Evolutionary conservation across 2,113 vertebrate genomes (phyloP), one percentile per base, ranked within the genome.

Genomic region (Paramisgurnus dabryanus): DNA sequence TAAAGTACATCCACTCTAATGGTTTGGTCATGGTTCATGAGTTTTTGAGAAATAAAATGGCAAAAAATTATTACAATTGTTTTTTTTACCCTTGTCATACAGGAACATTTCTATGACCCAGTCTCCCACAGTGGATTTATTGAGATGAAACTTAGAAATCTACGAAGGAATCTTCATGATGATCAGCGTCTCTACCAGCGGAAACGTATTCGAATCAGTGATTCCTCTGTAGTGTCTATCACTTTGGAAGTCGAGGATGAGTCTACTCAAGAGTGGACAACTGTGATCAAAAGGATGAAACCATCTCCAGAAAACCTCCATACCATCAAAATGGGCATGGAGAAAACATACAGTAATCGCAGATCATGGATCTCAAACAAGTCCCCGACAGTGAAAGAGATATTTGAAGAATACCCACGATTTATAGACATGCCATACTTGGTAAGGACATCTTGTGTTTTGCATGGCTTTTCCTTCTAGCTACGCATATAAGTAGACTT

Each of bases 121-220:
- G 22, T 66, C 0, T 76, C 61, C 43, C 71, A 76, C n/a, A n/a
- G n/a, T n/a, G n/a, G n/a, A n/a, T n/a, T 80, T 50, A 65, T 80
- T 72, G 79, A 80, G 69, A 58, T 65, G 10, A 80, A 55, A 80
- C 79, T 80, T 34, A 41, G 69, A 10, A 80, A 80, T 55, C 57
- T 80, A 53, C 69, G 60, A 34, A 65, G 69, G 69, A 72, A 39
- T 17, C 68, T 80, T n/a, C n/a, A n/a, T n/a, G n/a, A n/a, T n/a
- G n/a, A n/a, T n/a, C n/a, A n/a, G n/a, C n/a, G n/a, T 72, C 45
- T 66, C 55, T 79, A 79, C 40, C 67, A 47, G 8, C 67, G 41
- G 40, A 79, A 79, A 45, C 53, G 66, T 12, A 22, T 15, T 0
- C n/a, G 41, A n/a, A 64, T 39, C 13, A 76, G 74, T 76, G 45